Conservation (phyloP, 2,797 vertebrate genomes). For the Galagoides demidoff region DNA sequence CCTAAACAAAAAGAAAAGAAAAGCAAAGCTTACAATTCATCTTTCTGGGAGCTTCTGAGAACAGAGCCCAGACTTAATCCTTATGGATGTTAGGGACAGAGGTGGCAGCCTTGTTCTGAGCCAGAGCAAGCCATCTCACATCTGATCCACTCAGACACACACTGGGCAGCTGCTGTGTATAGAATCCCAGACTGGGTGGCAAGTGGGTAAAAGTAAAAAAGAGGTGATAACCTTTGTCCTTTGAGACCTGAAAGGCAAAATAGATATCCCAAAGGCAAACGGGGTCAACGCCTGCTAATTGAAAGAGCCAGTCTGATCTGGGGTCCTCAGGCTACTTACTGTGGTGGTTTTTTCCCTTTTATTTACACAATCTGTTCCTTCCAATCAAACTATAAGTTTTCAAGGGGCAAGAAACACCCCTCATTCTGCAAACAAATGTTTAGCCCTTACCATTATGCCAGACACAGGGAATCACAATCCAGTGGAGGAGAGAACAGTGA, state of each 20-base stretch:
- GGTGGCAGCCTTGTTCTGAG: background rate
- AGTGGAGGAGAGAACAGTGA: background rate
- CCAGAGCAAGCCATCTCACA: background rate
- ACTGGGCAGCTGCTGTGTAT: background rate
- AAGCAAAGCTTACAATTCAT: background rate
- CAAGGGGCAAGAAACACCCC: background rate
- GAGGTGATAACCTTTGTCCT: background rate
- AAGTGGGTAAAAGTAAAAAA: background rate
- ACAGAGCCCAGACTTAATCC: background rate
- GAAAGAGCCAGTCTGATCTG: background rate
- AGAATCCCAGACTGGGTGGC: background rate
- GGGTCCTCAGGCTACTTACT: background rate
- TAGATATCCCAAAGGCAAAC: background rate
- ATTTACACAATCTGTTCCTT: background rate
- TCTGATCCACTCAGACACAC: background rate
- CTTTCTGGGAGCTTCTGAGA: background rate
- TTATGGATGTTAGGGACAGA: background rate
- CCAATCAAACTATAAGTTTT: background rate
- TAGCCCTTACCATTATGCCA: background rate
- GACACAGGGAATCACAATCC: background rate
- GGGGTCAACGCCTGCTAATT: background rate
- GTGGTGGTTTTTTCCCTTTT: background rate
- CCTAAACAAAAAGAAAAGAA: background rate
- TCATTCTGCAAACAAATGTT: background rate
- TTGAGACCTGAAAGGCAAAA: background rate